A percentile compares a stretch with the other conserved stretches of the same genome.
phyloP scores from a whole-genome alignment of 1,140 invertebrate species.

The Brachionus paranguensis region DNA sequence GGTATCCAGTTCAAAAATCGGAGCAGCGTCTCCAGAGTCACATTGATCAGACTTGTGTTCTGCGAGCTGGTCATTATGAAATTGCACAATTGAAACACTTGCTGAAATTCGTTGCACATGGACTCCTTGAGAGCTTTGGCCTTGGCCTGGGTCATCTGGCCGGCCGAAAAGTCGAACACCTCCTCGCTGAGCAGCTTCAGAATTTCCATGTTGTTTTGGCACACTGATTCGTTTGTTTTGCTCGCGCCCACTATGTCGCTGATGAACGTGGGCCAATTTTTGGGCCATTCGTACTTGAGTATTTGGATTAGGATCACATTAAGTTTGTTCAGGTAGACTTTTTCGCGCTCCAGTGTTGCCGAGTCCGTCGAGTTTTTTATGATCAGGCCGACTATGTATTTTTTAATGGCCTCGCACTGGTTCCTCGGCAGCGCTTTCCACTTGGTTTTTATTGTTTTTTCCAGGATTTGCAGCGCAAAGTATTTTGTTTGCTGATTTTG shows the following conservation, averaged over 20 bases:
- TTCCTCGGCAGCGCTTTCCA: slow-evolving; percentile 97
- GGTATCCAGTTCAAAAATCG: slow-evolving; percentile 99
- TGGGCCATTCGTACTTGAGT: slow-evolving; percentile 97
- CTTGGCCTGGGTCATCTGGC: slow-evolving; percentile 96
- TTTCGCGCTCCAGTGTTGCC: slow-evolving; percentile 78
- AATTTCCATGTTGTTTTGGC: slow-evolving; percentile 99
- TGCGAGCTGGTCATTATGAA: slow-evolving; percentile 61
- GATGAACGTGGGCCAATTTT: slow-evolving; percentile 98
- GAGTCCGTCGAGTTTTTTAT: slow-evolving; percentile 95
- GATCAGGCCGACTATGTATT: slow-evolving; percentile 95
- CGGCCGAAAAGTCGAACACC: slow-evolving; percentile 96
- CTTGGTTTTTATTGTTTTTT: slow-evolving; percentile 95
- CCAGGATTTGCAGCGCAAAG: slow-evolving; percentile 96
- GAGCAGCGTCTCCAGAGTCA: slow-evolving; percentile 88
- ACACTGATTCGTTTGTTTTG: slow-evolving; percentile 95
- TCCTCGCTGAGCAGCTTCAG: slow-evolving; percentile 95
- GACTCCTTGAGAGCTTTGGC: slow-evolving; percentile 98
- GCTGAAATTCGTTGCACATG: slow-evolving; percentile 98
- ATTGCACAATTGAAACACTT: slow-evolving; percentile 93
- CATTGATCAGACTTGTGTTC: slow-evolving; percentile 45
- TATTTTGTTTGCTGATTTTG: slow-evolving; percentile 97
- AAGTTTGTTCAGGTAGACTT: slow-evolving; percentile 93
- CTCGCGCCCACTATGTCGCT: slow-evolving; percentile 96
- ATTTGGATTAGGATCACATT: slow-evolving; percentile 97
- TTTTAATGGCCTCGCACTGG: slow-evolving; percentile 95